A percentile compares a stretch with the other conserved stretches of the same genome.
phyloP scores from a whole-genome alignment of 2,113 vertebrate species.

The Gobio gobio region DNA sequence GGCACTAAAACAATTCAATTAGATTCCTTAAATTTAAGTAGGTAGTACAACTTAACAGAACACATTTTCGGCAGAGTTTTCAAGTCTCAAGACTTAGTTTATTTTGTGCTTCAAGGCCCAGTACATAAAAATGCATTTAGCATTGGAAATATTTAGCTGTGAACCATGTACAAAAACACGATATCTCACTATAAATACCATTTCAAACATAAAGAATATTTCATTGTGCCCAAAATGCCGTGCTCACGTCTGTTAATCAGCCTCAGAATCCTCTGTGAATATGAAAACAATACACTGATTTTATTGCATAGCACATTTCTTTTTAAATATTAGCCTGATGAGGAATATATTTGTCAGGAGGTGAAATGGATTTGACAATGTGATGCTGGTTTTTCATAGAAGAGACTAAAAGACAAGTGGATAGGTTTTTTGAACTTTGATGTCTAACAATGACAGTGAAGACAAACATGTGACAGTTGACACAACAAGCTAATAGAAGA shows the following conservation, averaged over 20 bases:
- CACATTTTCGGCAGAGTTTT: neutral
- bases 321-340: constrained; percentile 25
- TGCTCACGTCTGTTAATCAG: neutral
- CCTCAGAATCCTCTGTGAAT: neutral
- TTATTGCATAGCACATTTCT: constrained; percentile 74
- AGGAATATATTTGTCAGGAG: constrained; percentile 1
- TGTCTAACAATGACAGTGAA: neutral
- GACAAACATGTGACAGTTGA: neutral
- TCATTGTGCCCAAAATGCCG: constrained; percentile 59
- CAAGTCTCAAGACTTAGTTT: constrained; percentile 21
- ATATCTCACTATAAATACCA: constrained; percentile 78
- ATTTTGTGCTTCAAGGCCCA: constrained; percentile 51
- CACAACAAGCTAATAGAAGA: neutral
- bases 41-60: neutral
- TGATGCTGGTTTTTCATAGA: constrained; percentile 1
- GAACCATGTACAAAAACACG: constrained; percentile 60
- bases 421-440: neutral
- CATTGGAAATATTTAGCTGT: constrained; percentile 44
- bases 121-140: constrained; percentile 57
- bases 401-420: neutral
- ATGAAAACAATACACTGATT: constrained; percentile 57
- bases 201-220: constrained; percentile 73
- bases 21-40: neutral
- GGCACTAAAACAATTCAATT: neutral
- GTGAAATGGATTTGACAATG: neutral